Evolutionary conservation across 2,113 vertebrate genomes (phyloP).

Genomic region (Phycodurus eques): DNA sequence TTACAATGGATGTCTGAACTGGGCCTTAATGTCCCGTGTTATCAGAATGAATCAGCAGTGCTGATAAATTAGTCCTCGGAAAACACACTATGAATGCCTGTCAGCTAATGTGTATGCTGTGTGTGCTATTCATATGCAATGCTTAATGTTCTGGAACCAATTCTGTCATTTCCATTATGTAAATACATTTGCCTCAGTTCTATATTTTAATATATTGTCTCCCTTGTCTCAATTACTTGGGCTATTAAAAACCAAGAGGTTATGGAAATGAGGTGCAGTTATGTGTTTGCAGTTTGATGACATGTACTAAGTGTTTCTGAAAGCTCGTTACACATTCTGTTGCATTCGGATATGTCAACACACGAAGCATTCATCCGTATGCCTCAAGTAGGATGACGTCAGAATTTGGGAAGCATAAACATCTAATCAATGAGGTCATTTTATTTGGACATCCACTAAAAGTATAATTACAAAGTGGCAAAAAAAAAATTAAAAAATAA

Average conservation of each 20-base stretch:
- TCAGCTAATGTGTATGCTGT: constrained; percentile 58
- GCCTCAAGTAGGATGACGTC: not conserved
- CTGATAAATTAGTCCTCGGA: constrained; percentile 70
- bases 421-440: constrained; percentile 19
- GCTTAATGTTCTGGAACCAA: constrained; percentile 82
- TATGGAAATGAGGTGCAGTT: constrained; percentile 66
- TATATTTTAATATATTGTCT: constrained; percentile 77
- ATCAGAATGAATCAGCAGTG: constrained; percentile 73
- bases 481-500: no score
- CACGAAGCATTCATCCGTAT: constrained; percentile 9
- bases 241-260: constrained; percentile 76
- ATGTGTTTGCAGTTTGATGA: constrained; percentile 63
- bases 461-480: not conserved
- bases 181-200: constrained; percentile 78
- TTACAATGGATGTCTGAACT: constrained; percentile 47
- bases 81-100: constrained; percentile 51
- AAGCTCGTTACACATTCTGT: constrained; percentile 58
- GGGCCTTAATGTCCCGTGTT: constrained; percentile 61
- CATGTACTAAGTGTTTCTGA: constrained; percentile 63
- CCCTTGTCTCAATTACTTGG: constrained; percentile 76
- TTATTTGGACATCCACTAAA: constrained; percentile 5
- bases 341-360: constrained; percentile 47
- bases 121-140: constrained; percentile 72
- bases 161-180: constrained; percentile 82
- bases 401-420: not conserved